Conservation (phyloP, 2,113 vertebrate species). For the Rhynchomys soricoides region DNA sequence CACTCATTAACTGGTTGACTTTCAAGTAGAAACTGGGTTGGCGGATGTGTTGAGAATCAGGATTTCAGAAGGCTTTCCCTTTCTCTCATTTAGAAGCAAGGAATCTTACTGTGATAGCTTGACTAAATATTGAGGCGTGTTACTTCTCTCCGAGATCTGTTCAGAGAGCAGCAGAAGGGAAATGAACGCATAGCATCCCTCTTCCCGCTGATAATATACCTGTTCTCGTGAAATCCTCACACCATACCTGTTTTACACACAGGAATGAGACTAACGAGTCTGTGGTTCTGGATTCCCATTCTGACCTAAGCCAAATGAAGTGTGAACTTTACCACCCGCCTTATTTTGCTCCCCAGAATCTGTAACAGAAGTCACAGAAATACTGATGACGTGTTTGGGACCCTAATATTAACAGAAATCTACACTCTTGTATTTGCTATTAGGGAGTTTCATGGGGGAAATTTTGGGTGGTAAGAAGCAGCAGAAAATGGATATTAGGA, state of each 20-base stretch:
- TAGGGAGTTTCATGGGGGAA: neutral
- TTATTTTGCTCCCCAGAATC: neutral
- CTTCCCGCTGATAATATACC: neutral
- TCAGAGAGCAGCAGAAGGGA: neutral
- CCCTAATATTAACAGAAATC: neutral
- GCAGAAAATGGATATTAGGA: neutral
- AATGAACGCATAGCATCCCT: accelerated
- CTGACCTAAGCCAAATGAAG: neutral
- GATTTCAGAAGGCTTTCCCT: slow-evolving; percentile 7
- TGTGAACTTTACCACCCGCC: accelerated
- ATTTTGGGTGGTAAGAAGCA: neutral
- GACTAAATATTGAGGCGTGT: neutral
- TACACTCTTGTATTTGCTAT: neutral
- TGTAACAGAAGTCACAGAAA: neutral
- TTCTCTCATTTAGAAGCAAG: slow-evolving; percentile 26
- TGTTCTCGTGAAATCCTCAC: neutral
- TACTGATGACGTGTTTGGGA: no score
- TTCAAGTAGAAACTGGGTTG: slow-evolving; percentile 38
- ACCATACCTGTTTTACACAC: neutral
- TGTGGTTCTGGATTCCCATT: neutral
- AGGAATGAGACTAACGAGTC: neutral
- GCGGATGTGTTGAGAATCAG: neutral
- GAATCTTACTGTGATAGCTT: neutral
- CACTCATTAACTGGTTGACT: slow-evolving; percentile 54
- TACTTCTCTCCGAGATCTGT: neutral